Evolutionary conservation across 2,113 vertebrate genomes (phyloP).

Genomic region (Esox niger): DNA sequence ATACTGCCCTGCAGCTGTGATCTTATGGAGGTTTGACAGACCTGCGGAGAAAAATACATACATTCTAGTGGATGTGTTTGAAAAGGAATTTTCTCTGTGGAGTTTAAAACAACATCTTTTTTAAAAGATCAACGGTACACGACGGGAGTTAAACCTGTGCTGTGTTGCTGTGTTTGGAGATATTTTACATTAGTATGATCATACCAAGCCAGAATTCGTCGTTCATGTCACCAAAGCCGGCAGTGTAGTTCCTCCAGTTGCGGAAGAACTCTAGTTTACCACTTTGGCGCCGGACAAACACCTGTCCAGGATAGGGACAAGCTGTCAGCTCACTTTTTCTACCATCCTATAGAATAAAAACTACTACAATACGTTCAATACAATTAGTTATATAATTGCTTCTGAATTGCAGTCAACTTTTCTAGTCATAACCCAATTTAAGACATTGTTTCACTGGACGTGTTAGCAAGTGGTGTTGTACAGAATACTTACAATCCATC

Average conservation of each 20-base stretch:
- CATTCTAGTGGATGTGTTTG: too few relatives aligned
- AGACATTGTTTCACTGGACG: not conserved
- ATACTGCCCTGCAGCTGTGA: conserved; percentile 88
- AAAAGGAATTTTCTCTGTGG: too few relatives aligned
- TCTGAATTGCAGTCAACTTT: not conserved
- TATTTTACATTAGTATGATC: conserved; percentile 3
- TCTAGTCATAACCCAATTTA: not conserved
- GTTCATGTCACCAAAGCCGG: conserved; percentile 87
- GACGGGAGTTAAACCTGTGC: not conserved
- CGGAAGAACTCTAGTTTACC: conserved; percentile 89
- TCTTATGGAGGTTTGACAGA: conserved; percentile 89
- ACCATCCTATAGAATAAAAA: not conserved
- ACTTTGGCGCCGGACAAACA: conserved; percentile 90
- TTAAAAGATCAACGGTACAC: too few relatives aligned
- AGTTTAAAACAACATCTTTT: too few relatives aligned
- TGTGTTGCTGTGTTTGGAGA: not conserved
- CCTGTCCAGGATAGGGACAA: conserved; percentile 60
- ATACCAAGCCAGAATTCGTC: conserved; percentile 98
- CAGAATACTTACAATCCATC: conserved; percentile 91
- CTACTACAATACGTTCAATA: not conserved
- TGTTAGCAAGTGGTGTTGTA: not conserved
- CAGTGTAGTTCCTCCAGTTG: conserved; percentile 91
- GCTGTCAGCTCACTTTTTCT: not conserved
- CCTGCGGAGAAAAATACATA: conserved; percentile 64
- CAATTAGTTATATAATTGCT: not conserved